Evolutionary conservation across 1,140 invertebrate species (phyloP).

Genomic region (Arion vulgaris): DNA sequence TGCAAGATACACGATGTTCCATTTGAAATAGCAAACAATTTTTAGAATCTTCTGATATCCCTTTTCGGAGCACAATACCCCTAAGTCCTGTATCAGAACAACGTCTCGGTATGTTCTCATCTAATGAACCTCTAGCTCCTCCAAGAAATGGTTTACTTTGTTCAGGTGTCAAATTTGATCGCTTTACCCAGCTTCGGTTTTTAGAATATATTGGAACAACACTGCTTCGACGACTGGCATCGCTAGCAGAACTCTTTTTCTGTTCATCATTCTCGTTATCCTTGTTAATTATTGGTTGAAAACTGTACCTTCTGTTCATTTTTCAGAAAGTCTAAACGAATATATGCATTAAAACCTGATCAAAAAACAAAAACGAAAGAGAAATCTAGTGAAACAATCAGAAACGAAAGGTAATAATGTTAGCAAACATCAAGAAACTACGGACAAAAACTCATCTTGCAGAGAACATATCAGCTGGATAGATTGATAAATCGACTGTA

Average conservation of each 20-base stretch:
- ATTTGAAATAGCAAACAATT: constrained; percentile 14
- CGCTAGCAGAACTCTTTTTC: neutral
- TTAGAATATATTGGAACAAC: neutral
- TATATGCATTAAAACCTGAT: too few species aligned
- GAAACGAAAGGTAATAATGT: too few species aligned
- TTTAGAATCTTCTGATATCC: constrained; percentile 31
- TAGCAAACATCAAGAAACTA: too few species aligned
- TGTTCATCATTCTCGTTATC: constrained; percentile 20
- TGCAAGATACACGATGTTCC: neutral
- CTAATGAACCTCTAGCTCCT: constrained; percentile 29
- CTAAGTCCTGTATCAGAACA: constrained; percentile 18
- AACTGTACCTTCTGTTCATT: constrained; percentile 23
- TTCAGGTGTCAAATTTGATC: constrained; percentile 15
- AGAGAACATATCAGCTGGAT: too few species aligned
- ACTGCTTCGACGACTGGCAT: neutral
- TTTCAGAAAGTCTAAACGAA: neutral
- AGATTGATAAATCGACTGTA: too few species aligned
- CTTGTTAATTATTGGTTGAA: constrained; percentile 20
- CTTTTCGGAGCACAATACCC: constrained; percentile 29
- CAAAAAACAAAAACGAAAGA: neutral
- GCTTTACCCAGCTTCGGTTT: constrained; percentile 23
- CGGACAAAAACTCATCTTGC: too few species aligned
- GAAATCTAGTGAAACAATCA: too few species aligned
- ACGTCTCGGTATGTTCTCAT: constrained; percentile 35
- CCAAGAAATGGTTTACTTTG: neutral